Base-by-base conservation (phyloP, 2,113 vertebrate genomes). In the Eublepharis macularius region DNA sequence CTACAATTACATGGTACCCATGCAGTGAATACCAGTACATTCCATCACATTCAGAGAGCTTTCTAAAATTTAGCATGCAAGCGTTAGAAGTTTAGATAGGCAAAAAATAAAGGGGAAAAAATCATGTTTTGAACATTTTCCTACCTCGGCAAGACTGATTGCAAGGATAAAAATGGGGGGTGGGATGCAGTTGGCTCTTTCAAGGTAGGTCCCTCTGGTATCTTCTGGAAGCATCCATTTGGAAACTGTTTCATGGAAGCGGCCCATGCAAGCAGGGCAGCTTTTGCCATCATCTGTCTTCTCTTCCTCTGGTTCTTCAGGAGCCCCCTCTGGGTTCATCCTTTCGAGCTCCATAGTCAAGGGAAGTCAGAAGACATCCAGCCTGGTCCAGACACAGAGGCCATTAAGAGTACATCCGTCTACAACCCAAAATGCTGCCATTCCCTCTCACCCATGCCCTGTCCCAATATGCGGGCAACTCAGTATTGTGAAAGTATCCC, bases 131-230 rank as follows among this genome's bases (percentile, higher is more conserved):
- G 26, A 49, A 2, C 9, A 0, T 11, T 4, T 5, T 2, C 34
- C 57, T 93, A 98, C 98, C 97, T 98, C 97, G 0, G 76, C 96
- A 41, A 98, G 91, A 82, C 98, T 98, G 96, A 98, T 83, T 75
- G 94, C 93, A 88, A 98, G 96, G 92, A 98, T 98, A 95, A 98
- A 98, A 86, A 98, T 85, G 0, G 98, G 98, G 0, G 98, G 98
- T 0, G 98, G 98, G 45, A 96, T 93, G 93, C 98, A 98, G 95
- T 97, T 98, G 57, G 97, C 96, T 16, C 97, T 95, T 75, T 98
- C 96, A 76, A 98, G 19, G 87, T 98, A 98, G 0, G 45, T 94
- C 79, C 86, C 85, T 29, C 95, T 95, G 4, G 39, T 17, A 0
- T 95, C 81, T 69, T 96, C 95, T 0, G 98, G 98, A 51, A 98